Percentiles rank a stretch among this genome's conserved stretches.
phyloP scores from a whole-genome alignment of 2,797 vertebrate genomes.

The Poeciliopsis paucimaculata region DNA sequence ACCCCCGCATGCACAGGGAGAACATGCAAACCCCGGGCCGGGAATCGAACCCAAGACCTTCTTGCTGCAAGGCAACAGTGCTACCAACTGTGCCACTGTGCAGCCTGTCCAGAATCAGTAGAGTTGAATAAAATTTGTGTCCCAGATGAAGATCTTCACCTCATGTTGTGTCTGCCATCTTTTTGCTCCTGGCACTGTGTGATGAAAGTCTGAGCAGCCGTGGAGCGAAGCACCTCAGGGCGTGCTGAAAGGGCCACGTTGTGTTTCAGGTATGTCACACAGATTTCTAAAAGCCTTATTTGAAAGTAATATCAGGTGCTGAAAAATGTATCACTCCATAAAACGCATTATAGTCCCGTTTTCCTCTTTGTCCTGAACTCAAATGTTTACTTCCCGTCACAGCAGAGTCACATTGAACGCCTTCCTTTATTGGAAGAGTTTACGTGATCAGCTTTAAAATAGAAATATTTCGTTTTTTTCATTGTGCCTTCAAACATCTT shows the following conservation, averaged over 20 bases:
- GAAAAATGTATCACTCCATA: background rate
- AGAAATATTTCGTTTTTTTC: background rate
- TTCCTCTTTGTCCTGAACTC: background rate
- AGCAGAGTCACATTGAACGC: background rate
- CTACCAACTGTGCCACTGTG: too few relatives aligned
- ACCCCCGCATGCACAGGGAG: too few relatives aligned
- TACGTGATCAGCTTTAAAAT: background rate
- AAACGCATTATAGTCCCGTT: background rate
- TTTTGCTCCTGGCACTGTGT: constrained; percentile 8
- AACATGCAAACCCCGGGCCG: too few relatives aligned
- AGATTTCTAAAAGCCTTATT: constrained; percentile 16
- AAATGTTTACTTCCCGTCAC: background rate
- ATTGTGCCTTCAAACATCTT: background rate
- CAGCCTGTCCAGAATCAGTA: background rate
- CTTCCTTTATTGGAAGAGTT: background rate
- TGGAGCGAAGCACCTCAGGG: constrained; percentile 7
- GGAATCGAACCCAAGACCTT: too few relatives aligned
- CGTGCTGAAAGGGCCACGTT: constrained; percentile 19
- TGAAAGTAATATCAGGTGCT: background rate
- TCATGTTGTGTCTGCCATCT: background rate
- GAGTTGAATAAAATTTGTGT: background rate
- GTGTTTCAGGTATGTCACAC: constrained; percentile 21
- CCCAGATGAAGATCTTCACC: background rate
- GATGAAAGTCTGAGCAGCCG: constrained; percentile 20
- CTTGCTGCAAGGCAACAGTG: too few relatives aligned